These are phyloP conservation scores for Sinonovacula constricta DNA, from an alignment of 1,140 invertebrate species.

Conservation along the genomic window DNA sequence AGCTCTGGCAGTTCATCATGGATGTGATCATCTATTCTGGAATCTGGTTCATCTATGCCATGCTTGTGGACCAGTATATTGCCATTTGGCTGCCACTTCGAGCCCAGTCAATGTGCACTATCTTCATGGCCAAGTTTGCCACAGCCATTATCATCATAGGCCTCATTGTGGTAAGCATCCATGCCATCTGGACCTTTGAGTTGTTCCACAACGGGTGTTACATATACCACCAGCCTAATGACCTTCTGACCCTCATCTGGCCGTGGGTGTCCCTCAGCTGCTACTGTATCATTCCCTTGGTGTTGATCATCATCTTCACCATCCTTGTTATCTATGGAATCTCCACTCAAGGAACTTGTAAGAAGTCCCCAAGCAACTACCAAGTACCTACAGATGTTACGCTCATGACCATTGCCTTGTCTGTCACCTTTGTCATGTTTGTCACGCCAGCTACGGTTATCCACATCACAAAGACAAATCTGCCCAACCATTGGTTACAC, in stretches of 20 bases:
- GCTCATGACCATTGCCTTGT: conserved; percentile 64
- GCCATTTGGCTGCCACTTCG: conserved; percentile 65
- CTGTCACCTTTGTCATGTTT: conserved; percentile 67
- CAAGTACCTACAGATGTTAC: conserved; percentile 54
- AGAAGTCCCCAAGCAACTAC: conserved; percentile 47
- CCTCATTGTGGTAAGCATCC: conserved; percentile 71
- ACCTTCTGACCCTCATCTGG: conserved; percentile 72
- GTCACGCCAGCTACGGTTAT: conserved; percentile 69
- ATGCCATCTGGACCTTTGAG: conserved; percentile 75
- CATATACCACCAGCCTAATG: conserved; percentile 58
- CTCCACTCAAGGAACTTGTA: conserved; percentile 63
- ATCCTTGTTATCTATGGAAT: conserved; percentile 62
- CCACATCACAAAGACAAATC: conserved; percentile 66
- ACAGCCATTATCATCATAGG: conserved; percentile 68
- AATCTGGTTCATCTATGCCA: conserved; percentile 73
- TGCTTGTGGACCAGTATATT: conserved; percentile 72
- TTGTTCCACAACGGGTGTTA: conserved; percentile 69
- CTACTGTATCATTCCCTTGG: conserved; percentile 70
- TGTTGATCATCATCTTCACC: conserved; percentile 65
- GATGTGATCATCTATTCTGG: conserved; percentile 68
- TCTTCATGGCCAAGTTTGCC: conserved; percentile 71
- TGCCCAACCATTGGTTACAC: conserved; percentile 61
- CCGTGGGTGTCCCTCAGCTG: conserved; percentile 71
- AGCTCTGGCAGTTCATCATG: conserved; percentile 72
- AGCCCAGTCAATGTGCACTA: conserved; percentile 63